Percentiles rank a stretch among this genome's conserved stretches.
These are phyloP conservation scores for Glossosoma conforme DNA, from an alignment of 1,140 invertebrate genomes.

Conservation along the genomic window DNA sequence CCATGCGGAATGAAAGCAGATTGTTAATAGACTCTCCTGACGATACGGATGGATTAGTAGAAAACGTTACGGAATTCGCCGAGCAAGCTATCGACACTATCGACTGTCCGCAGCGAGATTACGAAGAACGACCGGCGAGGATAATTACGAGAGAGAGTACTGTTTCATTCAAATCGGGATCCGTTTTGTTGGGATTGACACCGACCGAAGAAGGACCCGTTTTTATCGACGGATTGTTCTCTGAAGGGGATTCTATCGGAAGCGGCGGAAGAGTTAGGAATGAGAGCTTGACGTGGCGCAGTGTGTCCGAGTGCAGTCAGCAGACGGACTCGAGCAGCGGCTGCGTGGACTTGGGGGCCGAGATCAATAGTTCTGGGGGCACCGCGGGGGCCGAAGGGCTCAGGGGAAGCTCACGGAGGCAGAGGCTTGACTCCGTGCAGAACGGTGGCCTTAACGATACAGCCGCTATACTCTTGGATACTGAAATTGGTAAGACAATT, in stretches of 20 bases:
- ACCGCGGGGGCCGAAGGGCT: constrained; percentile 18
- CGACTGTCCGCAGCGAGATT: constrained; percentile 4
- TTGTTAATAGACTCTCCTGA: constrained; percentile 21
- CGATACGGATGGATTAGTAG: constrained; percentile 16
- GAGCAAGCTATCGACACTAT: constrained; percentile 24
- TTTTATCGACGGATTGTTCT: constrained; percentile 15
- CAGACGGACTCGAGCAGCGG: constrained; percentile 41
- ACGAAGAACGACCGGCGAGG: constrained; percentile 16
- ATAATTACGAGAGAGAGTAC: constrained; percentile 12
- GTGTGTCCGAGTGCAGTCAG: constrained; percentile 45
- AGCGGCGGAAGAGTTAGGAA: constrained; percentile 10
- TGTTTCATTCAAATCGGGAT: constrained; percentile 11
- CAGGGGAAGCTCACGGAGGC: constrained; percentile 30
- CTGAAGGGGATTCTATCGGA: constrained; percentile 8
- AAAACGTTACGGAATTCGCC: constrained; percentile 14
- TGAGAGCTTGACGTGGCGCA: constrained; percentile 41
- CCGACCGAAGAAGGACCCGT: constrained; percentile 24
- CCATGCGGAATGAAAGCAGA: constrained; percentile 14
- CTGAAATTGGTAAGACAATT: constrained; percentile 31
- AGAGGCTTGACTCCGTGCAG: constrained; percentile 28
- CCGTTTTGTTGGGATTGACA: constrained; percentile 3
- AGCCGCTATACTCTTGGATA: constrained; percentile 25
- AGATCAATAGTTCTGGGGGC: constrained; percentile 23
- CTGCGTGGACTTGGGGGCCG: constrained; percentile 39
- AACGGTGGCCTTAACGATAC: constrained; percentile 31